Evolutionary conservation across 1,140 invertebrate species (phyloP), one percentile per base, ranked within the genome.

Genomic region (Drosophila navojoa): DNA sequence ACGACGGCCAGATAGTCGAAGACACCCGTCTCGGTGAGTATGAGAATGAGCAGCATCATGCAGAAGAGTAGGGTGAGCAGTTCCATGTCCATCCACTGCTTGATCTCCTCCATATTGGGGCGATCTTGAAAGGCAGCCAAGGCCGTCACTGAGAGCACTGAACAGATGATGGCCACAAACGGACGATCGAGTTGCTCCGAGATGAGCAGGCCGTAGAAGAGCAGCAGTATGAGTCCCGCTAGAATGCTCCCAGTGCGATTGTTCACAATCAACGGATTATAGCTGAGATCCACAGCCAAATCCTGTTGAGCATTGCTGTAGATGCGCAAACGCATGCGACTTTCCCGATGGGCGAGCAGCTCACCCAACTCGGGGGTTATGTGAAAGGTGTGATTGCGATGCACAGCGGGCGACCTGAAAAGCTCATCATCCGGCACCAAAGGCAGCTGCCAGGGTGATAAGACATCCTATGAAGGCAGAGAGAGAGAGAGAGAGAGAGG

Each of bases 41-140:
- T 95, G 0, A 95, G 94, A 0, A 97, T 96, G 4, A 97, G 87
- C 2, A 96, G 93, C 96, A 97, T 97, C 96, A 97, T 97, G 3
- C 96, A 95, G 87, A 97, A 97, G 4, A 97, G 92, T 11, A 97
- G 84, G n/a, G 96, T 92, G 1, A 97, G 80, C 0, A 96, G 96
- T 81, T 97, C 96, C 58, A 96, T 93, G 72, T 97, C 96, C 60
- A 97, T 94, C 96, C 96, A 97, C 3, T 94, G 94, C 3, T 97
- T 93, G 32, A 97, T 93, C 82, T 96, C 95, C 9, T 92, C 91
- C 90, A 96, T 94, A 45, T 94, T 94, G 16, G 96, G 96, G 68
- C 95, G 93, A 94, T 96, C 81, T 79, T 95, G 94, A 25, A 96
- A 92, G 2, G 93, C 90, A 1, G 96, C 94, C 42, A 97, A 89